phyloP scores from a whole-genome alignment of 2,888 invertebrate genomes.

The Sipha maydis region DNA sequence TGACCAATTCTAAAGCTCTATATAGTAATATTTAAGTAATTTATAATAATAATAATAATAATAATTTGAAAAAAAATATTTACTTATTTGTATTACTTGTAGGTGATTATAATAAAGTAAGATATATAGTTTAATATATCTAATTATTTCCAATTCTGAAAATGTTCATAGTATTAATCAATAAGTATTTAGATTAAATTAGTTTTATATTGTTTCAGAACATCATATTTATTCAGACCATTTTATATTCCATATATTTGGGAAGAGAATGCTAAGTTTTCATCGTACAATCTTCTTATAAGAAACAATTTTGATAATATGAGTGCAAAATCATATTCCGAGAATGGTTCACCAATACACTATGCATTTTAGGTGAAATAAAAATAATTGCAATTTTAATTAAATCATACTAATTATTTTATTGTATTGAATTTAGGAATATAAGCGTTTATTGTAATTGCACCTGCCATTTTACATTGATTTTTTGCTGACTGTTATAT shows the following conservation, averaged over 20 bases:
- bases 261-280: constrained; percentile 75
- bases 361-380: constrained; percentile 33
- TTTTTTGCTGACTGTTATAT: constrained; percentile 12
- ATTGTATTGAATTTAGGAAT: neutral
- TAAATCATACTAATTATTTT: neutral
- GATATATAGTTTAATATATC: too few relatives aligned
- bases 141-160: too few relatives aligned
- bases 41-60: too few relatives aligned
- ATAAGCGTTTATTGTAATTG: neutral
- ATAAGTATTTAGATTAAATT: neutral
- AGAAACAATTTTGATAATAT: constrained; percentile 39
- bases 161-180: too few relatives aligned
- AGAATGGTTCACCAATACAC: neutral
- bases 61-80: too few relatives aligned
- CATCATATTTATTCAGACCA: constrained; percentile 80
- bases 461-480: neutral
- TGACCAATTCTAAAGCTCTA: too few relatives aligned
- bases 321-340: neutral
- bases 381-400: constrained; percentile 1
- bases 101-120: too few relatives aligned
- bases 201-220: constrained; percentile 68
- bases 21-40: too few relatives aligned
- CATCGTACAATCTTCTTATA: constrained; percentile 78
- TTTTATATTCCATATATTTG: constrained; percentile 87
- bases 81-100: too few relatives aligned